Conservation (phyloP, 1,140 invertebrate species). For the Drosophila ogumai region DNA sequence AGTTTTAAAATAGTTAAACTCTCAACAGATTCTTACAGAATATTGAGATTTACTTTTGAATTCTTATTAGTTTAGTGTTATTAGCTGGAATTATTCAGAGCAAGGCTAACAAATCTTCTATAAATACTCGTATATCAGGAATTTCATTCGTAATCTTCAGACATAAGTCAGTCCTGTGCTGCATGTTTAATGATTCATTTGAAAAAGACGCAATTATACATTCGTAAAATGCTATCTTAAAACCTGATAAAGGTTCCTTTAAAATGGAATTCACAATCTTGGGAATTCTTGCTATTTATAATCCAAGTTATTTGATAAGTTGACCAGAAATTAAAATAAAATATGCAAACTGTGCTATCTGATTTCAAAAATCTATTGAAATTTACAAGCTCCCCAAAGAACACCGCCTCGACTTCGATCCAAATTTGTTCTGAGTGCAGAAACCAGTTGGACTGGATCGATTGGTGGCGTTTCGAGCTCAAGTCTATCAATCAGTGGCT, state of each 20-base stretch:
- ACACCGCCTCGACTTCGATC: neutral
- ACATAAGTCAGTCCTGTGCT: neutral
- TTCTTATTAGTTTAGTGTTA: neutral
- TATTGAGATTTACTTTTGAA: neutral
- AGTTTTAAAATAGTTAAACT: too few species aligned
- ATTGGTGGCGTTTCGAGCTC: conserved; percentile 54
- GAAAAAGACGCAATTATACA: neutral
- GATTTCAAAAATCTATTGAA: neutral
- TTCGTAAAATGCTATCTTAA: conserved; percentile 1
- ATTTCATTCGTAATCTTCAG: neutral
- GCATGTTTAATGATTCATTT: neutral
- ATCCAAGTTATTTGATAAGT: neutral
- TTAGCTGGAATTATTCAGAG: neutral
- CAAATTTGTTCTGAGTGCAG: conserved; percentile 32
- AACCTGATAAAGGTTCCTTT: conserved; percentile 1
- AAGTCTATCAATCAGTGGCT: conserved; percentile 60
- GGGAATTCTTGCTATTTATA: neutral
- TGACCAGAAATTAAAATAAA: neutral
- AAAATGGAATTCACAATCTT: neutral
- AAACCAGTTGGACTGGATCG: conserved; percentile 51
- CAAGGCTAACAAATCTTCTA: neutral
- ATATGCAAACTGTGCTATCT: conserved; percentile 5
- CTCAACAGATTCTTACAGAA: neutral
- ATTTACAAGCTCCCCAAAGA: neutral
- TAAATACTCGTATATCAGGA: neutral